Conservation (phyloP, 2,113 vertebrate genomes). For the Mesocricetus auratus region DNA sequence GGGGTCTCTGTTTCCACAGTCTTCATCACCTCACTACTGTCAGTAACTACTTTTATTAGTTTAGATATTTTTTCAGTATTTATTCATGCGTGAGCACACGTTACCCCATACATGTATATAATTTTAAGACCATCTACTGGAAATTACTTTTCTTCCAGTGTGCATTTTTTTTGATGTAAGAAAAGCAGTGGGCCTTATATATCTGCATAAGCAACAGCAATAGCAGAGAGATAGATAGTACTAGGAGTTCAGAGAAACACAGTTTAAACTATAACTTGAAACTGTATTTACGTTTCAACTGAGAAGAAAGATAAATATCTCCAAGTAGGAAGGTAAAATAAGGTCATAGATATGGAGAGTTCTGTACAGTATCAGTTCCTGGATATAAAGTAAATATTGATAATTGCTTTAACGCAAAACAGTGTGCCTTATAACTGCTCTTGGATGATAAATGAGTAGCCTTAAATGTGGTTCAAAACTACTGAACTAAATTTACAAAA, state of each 20-base stretch:
- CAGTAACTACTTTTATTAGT: not conserved
- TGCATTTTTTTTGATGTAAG: not conserved
- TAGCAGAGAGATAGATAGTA: not conserved
- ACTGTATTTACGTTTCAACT: not conserved
- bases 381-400: not conserved
- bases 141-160: slow-evolving; percentile 5
- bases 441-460: not conserved
- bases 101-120: not conserved
- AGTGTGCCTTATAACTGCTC: not conserved
- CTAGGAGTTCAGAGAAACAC: not conserved
- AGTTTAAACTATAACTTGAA: not conserved
- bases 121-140: not conserved
- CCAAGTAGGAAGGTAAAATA: not conserved
- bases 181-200: not conserved
- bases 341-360: not conserved
- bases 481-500: not conserved
- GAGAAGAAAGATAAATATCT: not conserved
- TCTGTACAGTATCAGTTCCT: not conserved
- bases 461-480: not conserved
- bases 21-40: not conserved
- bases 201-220: not conserved
- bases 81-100: not conserved
- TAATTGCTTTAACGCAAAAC: not conserved
- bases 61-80: not conserved
- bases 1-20: not conserved